Conservation (phyloP, 2,888 invertebrate species). For the Myopa testacea region DNA sequence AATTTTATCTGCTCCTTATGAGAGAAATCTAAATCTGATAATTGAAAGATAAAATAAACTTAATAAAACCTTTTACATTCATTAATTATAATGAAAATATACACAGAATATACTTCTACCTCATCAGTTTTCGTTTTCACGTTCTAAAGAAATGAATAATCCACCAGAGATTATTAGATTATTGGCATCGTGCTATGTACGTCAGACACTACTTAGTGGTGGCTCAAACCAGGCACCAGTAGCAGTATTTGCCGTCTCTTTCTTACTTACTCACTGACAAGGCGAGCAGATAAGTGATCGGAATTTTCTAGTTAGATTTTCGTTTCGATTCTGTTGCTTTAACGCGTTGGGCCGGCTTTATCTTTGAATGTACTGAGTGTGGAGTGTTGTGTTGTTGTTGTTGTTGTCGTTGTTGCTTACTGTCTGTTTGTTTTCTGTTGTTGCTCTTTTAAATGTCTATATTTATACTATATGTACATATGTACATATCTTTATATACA, state of each 20-base stretch:
- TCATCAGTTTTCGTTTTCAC: too few relatives aligned
- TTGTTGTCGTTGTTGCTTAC: slow-evolving; percentile 6
- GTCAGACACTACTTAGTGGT: background rate
- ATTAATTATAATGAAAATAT: too few relatives aligned
- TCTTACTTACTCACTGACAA: background rate
- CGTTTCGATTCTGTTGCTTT: background rate
- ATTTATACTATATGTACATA: background rate
- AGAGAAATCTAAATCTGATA: too few relatives aligned
- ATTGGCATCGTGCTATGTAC: too few relatives aligned
- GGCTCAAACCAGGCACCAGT: background rate
- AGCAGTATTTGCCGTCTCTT: background rate
- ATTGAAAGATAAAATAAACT: too few relatives aligned
- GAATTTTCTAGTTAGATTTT: slow-evolving; percentile 9
- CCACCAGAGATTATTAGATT: too few relatives aligned
- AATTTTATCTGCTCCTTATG: too few relatives aligned
- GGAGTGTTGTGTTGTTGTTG: slow-evolving; percentile 17
- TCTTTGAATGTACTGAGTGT: slow-evolving; percentile 29
- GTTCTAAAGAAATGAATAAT: too few relatives aligned
- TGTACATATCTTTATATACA: background rate
- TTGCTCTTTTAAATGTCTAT: background rate
- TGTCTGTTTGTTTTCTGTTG: slow-evolving; percentile 16
- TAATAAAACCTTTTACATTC: too few relatives aligned
- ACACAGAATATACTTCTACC: too few relatives aligned
- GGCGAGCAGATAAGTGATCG: background rate
- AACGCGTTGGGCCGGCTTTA: slow-evolving; percentile 8